phyloP scores from a whole-genome alignment of 2,888 invertebrate species.

The Acanthosepion esculentum region DNA sequence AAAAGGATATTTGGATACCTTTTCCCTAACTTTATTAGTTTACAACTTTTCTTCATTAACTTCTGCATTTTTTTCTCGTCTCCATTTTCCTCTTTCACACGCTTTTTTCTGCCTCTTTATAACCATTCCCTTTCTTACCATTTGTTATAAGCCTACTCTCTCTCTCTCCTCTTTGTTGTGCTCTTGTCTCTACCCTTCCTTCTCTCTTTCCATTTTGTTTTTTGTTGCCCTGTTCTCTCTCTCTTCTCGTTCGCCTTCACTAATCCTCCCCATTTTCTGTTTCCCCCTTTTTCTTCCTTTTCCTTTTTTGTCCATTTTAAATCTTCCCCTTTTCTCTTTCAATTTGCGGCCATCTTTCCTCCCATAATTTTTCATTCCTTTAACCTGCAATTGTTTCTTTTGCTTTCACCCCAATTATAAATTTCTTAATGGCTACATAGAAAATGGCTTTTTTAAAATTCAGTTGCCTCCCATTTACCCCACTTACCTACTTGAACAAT shows the following conservation, averaged over 20 bases:
- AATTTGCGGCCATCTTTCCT: too few species aligned
- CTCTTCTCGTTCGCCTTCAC: too few species aligned
- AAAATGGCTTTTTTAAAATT: background rate
- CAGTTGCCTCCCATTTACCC: background rate
- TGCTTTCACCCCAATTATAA: background rate
- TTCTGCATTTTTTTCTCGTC: background rate
- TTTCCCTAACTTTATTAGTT: background rate
- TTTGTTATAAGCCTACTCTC: background rate
- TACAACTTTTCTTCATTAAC: background rate
- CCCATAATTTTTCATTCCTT: too few species aligned
- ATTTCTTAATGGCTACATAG: background rate
- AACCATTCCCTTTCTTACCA: too few species aligned
- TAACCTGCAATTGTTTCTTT: too few species aligned
- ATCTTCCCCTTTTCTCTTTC: too few species aligned
- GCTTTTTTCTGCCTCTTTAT: too few species aligned
- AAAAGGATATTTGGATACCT: background rate
- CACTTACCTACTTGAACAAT: background rate
- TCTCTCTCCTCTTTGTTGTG: background rate
- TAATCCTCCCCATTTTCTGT: too few species aligned
- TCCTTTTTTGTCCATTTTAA: too few species aligned
- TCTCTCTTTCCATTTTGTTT: background rate
- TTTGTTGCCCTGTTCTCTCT: too few species aligned
- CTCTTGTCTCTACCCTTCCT: background rate
- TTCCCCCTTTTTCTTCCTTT: too few species aligned
- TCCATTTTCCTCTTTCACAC: too few species aligned